Conservation (phyloP, 1,140 invertebrate species). For the Stegodyphus mimosarum region DNA sequence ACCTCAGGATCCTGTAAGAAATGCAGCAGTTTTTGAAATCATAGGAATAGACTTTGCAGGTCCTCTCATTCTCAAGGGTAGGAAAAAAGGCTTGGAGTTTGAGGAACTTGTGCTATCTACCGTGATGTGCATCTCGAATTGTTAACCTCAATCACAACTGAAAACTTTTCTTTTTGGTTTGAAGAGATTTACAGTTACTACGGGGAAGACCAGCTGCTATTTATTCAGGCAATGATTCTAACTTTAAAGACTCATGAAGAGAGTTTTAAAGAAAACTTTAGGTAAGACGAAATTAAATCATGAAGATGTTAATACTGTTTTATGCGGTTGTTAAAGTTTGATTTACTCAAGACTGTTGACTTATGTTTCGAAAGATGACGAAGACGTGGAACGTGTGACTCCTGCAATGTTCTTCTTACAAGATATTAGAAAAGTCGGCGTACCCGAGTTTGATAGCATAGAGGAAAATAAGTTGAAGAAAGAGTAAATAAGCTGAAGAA, state of each 20-base stretch:
- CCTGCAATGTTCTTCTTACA: constrained; percentile 62
- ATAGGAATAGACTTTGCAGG: constrained; percentile 66
- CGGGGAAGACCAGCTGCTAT: background rate
- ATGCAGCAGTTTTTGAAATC: constrained; percentile 64
- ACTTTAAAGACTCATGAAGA: constrained; percentile 20
- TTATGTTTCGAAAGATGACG: constrained; percentile 31
- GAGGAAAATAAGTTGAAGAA: background rate
- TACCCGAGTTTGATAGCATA: background rate
- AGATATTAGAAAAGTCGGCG: background rate
- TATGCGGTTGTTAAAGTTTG: constrained; percentile 4
- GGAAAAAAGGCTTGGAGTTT: constrained; percentile 7
- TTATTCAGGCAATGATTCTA: constrained; percentile 21
- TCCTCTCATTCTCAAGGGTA: constrained; percentile 64
- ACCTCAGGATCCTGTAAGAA: constrained; percentile 63
- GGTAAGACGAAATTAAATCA: background rate
- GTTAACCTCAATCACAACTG: constrained; percentile 4
- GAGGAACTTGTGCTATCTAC: no score
- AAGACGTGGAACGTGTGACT: constrained; percentile 54
- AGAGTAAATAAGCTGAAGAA: no score
- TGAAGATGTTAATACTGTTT: constrained; percentile 26
- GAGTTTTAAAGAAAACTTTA: background rate
- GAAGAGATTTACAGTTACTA: constrained; percentile 5
- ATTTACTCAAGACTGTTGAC: constrained; percentile 35
- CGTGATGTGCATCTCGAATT: constrained; percentile 16
- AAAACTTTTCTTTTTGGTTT: constrained; percentile 7